Percentiles rank a stretch among this genome's conserved stretches.
Conservation (phyloP, 2,113 vertebrate genomes). For the Phalacrocorax pelagicus region DNA sequence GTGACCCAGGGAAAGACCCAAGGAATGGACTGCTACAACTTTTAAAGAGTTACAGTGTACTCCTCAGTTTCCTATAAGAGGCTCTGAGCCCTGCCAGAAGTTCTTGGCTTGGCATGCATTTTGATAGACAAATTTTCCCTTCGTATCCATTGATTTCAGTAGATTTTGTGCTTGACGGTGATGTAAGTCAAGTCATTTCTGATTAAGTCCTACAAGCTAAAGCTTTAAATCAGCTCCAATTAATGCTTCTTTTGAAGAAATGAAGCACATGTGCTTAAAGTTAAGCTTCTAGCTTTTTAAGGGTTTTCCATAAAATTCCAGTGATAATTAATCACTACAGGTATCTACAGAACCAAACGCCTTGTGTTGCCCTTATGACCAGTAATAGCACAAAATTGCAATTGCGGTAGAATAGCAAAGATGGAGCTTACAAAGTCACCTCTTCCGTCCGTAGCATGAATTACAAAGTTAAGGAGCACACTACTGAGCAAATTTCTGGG, state of each 20-base stretch:
- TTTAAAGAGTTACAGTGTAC: not conserved
- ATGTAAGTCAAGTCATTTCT: not conserved
- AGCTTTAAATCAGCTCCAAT: not conserved
- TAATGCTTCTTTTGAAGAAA: constrained; percentile 18
- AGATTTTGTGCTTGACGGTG: not conserved
- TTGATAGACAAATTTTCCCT: not conserved
- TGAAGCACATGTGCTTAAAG: not conserved
- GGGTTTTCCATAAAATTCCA: not conserved
- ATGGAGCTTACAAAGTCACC: not conserved
- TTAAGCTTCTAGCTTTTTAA: not conserved
- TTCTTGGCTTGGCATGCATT: not conserved
- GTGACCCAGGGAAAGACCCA: not conserved
- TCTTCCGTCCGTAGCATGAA: not conserved
- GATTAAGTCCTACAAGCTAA: not conserved
- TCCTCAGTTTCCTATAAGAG: not conserved
- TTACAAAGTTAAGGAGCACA: not conserved
- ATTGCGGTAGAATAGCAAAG: not conserved
- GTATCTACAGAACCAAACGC: not conserved
- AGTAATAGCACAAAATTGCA: not conserved
- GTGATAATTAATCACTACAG: not conserved
- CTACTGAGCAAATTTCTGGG: not conserved
- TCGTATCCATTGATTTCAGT: not conserved
- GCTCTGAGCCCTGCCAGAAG: not conserved
- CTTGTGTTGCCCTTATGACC: not conserved
- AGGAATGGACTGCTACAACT: not conserved